Percentiles rank a stretch among this genome's conserved stretches.
These are phyloP conservation scores for Plectrocnemia conspersa DNA, from an alignment of 1,140 invertebrate species.

Conservation along the genomic window DNA sequence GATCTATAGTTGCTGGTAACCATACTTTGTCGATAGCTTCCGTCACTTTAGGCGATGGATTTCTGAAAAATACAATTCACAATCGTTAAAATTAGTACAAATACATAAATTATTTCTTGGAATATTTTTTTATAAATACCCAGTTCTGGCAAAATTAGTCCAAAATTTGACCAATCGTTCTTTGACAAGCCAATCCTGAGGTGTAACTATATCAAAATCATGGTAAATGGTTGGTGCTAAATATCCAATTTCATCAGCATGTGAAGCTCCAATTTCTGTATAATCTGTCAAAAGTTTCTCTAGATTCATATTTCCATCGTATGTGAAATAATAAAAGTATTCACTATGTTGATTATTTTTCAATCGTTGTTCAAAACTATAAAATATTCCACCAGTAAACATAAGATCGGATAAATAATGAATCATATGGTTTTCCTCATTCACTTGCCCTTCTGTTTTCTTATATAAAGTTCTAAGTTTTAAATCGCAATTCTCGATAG, in stretches of 20 bases:
- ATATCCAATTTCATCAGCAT: constrained; percentile 46
- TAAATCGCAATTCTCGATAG: constrained; percentile 38
- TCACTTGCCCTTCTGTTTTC: constrained; percentile 34
- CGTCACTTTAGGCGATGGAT: constrained; percentile 19
- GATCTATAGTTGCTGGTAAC: constrained; percentile 7
- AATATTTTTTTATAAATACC: constrained; percentile 40
- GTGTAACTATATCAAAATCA: constrained; percentile 30
- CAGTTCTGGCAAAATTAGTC: constrained; percentile 51
- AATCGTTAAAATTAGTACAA: no score
- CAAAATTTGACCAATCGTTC: constrained; percentile 47
- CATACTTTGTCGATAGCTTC: constrained; percentile 20
- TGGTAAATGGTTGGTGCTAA: constrained; percentile 39
- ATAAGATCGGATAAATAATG: constrained; percentile 45
- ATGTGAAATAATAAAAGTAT: constrained; percentile 47
- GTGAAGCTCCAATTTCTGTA: constrained; percentile 41
- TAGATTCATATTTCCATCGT: constrained; percentile 46
- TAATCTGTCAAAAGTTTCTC: constrained; percentile 39
- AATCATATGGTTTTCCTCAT: constrained; percentile 38
- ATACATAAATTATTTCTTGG: no score
- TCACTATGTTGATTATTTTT: constrained; percentile 37
- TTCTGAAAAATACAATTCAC: constrained; percentile 20
- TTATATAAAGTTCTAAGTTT: constrained; percentile 41
- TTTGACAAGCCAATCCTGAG: constrained; percentile 39
- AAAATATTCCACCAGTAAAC: constrained; percentile 43
- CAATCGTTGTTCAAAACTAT: constrained; percentile 29